Percentiles rank a stretch among this genome's conserved stretches.
These are phyloP conservation scores for Melitaea athalia DNA, from an alignment of 2,888 invertebrate genomes.

Conservation along the genomic window DNA sequence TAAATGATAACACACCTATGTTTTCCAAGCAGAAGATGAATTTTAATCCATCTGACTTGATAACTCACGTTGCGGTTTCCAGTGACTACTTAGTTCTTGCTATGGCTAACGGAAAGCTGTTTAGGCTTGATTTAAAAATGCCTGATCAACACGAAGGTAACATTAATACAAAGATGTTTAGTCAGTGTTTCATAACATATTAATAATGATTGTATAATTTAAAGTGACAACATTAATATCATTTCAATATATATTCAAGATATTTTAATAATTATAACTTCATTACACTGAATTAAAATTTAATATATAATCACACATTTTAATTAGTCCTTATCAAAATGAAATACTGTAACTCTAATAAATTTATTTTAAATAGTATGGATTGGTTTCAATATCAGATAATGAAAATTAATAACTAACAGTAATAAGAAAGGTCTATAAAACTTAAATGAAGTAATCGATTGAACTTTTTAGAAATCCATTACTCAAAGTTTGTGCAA, in stretches of 20 bases:
- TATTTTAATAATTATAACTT: neutral
- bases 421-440: too few relatives aligned
- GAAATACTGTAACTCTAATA: too few relatives aligned
- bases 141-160: slow-evolving; percentile 90
- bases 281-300: neutral
- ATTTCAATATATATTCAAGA: neutral
- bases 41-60: slow-evolving; percentile 89
- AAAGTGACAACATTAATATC: neutral
- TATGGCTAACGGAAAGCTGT: slow-evolving; percentile 90
- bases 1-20: slow-evolving; percentile 90
- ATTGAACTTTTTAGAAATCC: slow-evolving; percentile 84
- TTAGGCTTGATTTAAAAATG: slow-evolving; percentile 90
- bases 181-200: too few relatives aligned
- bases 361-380: too few relatives aligned
- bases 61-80: slow-evolving; percentile 90
- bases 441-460: too few relatives aligned
- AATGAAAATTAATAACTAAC: too few relatives aligned
- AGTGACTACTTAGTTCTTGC: slow-evolving; percentile 92
- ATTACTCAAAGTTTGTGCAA: slow-evolving; percentile 84
- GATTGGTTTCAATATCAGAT: too few relatives aligned
- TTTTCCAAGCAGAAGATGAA: slow-evolving; percentile 93
- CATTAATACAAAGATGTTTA: neutral
- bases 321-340: too few relatives aligned
- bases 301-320: too few relatives aligned
- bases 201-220: too few relatives aligned